Base-by-base conservation (phyloP, 2,113 vertebrate species). In the Sorex araneus region DNA sequence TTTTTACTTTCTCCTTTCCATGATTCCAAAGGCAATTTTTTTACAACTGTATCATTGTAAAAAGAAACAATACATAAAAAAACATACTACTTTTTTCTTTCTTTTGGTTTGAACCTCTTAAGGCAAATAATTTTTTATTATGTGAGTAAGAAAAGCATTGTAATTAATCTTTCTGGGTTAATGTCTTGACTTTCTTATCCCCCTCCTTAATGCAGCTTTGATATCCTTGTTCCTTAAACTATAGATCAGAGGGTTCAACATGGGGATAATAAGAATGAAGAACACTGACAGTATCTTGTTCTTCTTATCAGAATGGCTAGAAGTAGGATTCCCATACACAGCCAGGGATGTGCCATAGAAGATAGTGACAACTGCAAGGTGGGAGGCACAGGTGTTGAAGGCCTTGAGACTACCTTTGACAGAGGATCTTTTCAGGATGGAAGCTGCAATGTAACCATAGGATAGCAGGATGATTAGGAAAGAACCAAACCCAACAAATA, bases 301-400 rank as follows among this genome's bases (percentile, higher is more conserved):
- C 66, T 84, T 36, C 30, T 85, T 69, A 4, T 40, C 36, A 25
- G 88, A 70, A 63, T 81, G 84, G 6, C 43, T 19, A 73, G 92
- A 82, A 13, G 69, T 82, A 9, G 43, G 92, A 50, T 45, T 21
- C 60, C 87, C 34, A 64, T 85, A 92, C 64, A 92, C 87, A 25
- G 89, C 88, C 9, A 95, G 50, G 43, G 19, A 34, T 25, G 88
- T 94, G 76, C 88, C 73, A 1, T 74, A 92, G 64, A 87, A 96
- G 21, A 96, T 67, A 3, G 16, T 79, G 23, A 94, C 95, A 1
- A 43, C 66, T 3, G 57, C 84, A 47, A 96, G 63, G 40, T 95
- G 96, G 60, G 88, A 90, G 13, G 85, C 77, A 90, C 94, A 96
- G 21, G 91, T 95, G 3, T 76, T 79, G 19, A 96, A 75, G 81